Evolutionary conservation across 2,888 invertebrate species (phyloP).

Genomic region (Dasypogon diadema): DNA sequence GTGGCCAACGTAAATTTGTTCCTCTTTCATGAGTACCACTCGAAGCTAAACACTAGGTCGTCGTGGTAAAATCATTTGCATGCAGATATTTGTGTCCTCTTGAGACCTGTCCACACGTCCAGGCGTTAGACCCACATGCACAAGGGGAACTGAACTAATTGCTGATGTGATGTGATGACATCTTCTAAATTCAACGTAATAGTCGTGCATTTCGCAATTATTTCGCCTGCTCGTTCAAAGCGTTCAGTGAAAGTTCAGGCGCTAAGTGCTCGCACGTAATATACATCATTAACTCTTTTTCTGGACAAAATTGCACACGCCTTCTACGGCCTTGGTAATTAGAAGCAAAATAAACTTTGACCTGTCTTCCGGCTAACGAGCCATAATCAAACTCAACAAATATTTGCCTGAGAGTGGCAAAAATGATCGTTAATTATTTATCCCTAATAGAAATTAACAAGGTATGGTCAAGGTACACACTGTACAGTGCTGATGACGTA

Average conservation of each 20-base stretch:
- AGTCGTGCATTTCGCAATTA: background rate
- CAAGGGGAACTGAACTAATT: background rate
- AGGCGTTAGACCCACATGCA: background rate
- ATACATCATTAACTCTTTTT: background rate
- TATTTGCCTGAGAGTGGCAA: background rate
- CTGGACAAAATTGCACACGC: background rate
- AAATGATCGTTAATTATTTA: background rate
- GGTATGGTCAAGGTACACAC: background rate
- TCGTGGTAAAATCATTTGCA: background rate
- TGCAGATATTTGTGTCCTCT: background rate
- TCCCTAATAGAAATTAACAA: slow-evolving; percentile 2
- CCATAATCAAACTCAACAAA: background rate
- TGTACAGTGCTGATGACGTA: background rate
- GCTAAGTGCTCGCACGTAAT: background rate
- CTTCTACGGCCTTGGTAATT: background rate
- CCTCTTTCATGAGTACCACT: background rate
- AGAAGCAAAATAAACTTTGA: background rate
- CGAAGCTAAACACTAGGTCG: background rate
- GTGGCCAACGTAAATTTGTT: background rate
- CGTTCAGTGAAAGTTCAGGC: background rate
- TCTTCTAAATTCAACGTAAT: background rate
- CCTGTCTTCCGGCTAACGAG: background rate
- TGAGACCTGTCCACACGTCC: background rate
- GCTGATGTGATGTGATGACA: background rate
- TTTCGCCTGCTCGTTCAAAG: background rate